phyloP scores from a whole-genome alignment of 2,888 invertebrate species.

The Andrena chrysosceles region DNA sequence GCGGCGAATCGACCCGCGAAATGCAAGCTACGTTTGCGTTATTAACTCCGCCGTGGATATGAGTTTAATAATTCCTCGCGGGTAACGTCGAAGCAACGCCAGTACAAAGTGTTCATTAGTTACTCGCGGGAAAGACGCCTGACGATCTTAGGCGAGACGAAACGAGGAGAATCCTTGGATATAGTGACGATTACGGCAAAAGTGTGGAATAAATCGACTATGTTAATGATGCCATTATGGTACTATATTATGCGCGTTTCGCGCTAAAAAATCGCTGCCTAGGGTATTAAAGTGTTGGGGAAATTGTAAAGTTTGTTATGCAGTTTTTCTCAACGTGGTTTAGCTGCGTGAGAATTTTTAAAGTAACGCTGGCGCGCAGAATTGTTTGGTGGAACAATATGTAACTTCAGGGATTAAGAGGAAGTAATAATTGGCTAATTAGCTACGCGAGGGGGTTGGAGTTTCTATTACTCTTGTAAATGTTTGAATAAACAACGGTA shows the following conservation, averaged over 20 bases:
- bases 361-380: too few relatives aligned
- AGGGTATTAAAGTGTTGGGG: background rate
- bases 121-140: slow-evolving; percentile 3
- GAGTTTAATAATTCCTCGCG: slow-evolving; percentile 22
- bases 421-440: too few relatives aligned
- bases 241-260: background rate
- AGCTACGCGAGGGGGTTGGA: too few relatives aligned
- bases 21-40: background rate
- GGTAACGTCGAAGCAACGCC: background rate
- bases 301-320: background rate
- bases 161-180: background rate
- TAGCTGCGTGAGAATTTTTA: too few relatives aligned
- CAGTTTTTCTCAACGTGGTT: background rate
- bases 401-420: too few relatives aligned
- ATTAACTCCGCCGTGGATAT: slow-evolving; percentile 13
- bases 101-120: slow-evolving; percentile 5
- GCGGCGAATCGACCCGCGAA: slow-evolving; percentile 1
- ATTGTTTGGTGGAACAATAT: too few relatives aligned
- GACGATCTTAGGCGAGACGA: slow-evolving; percentile 12
- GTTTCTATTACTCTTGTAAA: too few relatives aligned
- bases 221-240: slow-evolving; percentile 18
- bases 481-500: too few relatives aligned
- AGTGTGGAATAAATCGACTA: slow-evolving; percentile 12
- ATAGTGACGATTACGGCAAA: slow-evolving; percentile 12
- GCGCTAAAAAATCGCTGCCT: background rate